phyloP scores from a whole-genome alignment of 1,140 invertebrate genomes.

The Hormaphis cornu region DNA sequence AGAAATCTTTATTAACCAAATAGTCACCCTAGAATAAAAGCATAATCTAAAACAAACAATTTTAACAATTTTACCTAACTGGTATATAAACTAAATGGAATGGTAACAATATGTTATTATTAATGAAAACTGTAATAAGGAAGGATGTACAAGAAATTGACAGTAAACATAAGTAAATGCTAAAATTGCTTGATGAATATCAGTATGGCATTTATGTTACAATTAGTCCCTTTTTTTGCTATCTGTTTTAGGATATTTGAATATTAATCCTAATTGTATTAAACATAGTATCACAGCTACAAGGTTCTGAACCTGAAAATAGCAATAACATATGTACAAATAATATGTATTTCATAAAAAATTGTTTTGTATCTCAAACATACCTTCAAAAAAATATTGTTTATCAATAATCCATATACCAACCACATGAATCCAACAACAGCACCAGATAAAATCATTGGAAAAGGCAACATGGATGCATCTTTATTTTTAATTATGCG shows the following conservation, averaged over 20 bases:
- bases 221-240: constrained; percentile 11
- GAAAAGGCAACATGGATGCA: constrained; percentile 69
- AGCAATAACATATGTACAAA: not conserved
- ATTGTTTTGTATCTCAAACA: constrained; percentile 36
- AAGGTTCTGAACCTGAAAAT: constrained; percentile 56
- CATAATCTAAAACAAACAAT: too few relatives aligned
- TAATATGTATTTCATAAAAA: constrained; percentile 38
- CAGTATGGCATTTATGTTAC: not conserved
- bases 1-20: too few relatives aligned
- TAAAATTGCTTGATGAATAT: not conserved
- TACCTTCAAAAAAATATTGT: constrained; percentile 68
- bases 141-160: not conserved
- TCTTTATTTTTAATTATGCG: constrained; percentile 25
- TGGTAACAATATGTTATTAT: not conserved
- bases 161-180: not conserved
- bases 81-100: not conserved
- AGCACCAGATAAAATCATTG: constrained; percentile 66
- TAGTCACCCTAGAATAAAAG: too few relatives aligned
- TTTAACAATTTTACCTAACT: not conserved
- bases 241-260: constrained; percentile 48
- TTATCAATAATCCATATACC: constrained; percentile 66
- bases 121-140: not conserved
- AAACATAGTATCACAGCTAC: constrained; percentile 51
- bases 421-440: constrained; percentile 67
- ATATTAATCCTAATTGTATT: constrained; percentile 55